These are phyloP conservation scores for Parotia lawesii DNA, from an alignment of 2,113 vertebrate species.

Conservation along the genomic window DNA sequence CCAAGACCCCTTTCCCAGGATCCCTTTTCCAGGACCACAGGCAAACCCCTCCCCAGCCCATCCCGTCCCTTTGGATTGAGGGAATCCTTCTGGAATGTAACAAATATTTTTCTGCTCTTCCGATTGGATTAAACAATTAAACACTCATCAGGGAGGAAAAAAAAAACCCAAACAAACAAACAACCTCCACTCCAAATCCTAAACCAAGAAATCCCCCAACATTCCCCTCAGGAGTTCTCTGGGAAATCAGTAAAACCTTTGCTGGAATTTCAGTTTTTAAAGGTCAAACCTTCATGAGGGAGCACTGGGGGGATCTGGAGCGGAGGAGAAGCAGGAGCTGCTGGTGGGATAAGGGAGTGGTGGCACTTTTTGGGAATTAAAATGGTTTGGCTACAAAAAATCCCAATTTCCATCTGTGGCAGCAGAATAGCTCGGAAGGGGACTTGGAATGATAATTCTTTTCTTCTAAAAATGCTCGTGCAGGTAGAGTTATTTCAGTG, in stretches of 20 bases:
- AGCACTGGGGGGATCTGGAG: background rate
- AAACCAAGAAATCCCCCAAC: background rate
- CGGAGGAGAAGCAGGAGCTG: background rate
- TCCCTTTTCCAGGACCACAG: background rate
- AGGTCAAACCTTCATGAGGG: accelerated
- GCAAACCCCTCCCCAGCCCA: background rate
- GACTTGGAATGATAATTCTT: background rate
- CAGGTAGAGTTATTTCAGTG: background rate
- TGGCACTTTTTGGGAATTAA: background rate
- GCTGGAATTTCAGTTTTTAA: background rate
- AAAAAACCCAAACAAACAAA: background rate
- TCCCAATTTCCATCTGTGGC: background rate
- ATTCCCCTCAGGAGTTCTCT: accelerated
- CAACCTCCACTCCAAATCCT: background rate
- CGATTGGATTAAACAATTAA: background rate
- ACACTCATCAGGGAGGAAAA: accelerated
- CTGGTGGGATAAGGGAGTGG: background rate
- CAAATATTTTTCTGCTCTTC: background rate
- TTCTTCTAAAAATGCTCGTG: accelerated
- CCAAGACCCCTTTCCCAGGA: too few relatives aligned
- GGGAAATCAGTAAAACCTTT: background rate
- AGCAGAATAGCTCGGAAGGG: background rate
- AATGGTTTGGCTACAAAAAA: background rate
- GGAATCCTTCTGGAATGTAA: background rate
- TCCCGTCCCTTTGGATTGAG: background rate